Conservation (phyloP, 2,888 invertebrate genomes). For the Ectobius pallidus region DNA sequence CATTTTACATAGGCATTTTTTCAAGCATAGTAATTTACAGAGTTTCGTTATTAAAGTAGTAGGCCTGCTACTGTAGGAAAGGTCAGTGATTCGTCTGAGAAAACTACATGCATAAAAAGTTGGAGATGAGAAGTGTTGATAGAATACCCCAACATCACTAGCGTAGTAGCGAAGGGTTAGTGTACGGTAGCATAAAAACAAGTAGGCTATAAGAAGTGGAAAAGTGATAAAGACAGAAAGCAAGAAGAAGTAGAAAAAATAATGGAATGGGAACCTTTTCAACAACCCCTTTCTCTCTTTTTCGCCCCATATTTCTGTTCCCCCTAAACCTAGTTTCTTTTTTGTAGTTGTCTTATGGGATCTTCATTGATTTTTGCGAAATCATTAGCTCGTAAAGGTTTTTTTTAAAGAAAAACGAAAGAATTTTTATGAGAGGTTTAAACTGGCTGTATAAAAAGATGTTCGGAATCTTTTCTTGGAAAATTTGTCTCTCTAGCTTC, state of each 20-base stretch:
- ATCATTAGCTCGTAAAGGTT: conserved; percentile 15
- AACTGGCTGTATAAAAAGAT: conserved; percentile 7
- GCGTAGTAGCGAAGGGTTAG: not conserved
- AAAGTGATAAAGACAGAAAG: conserved; percentile 5
- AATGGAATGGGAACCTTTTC: not conserved
- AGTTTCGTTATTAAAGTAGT: too few species aligned
- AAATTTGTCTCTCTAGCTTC: not conserved
- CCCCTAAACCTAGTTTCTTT: conserved; percentile 9
- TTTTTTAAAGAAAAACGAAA: conserved; percentile 11
- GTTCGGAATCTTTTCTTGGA: conserved; percentile 8
- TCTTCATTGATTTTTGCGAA: conserved; percentile 29
- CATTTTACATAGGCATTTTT: too few species aligned
- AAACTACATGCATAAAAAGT: not conserved
- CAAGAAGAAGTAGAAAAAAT: not conserved
- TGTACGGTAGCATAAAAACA: not conserved
- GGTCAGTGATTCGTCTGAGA: not conserved
- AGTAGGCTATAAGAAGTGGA: not conserved
- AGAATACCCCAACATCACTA: not conserved
- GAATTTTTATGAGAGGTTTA: conserved; percentile 28
- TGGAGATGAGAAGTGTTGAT: not conserved
- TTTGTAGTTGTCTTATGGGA: conserved; percentile 16
- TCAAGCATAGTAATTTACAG: too few species aligned
- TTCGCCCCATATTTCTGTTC: conserved; percentile 10
- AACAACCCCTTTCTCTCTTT: not conserved
- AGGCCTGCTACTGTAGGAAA: not conserved